Conservation (phyloP, 2,888 invertebrate species). For the Anticlea derivata region DNA sequence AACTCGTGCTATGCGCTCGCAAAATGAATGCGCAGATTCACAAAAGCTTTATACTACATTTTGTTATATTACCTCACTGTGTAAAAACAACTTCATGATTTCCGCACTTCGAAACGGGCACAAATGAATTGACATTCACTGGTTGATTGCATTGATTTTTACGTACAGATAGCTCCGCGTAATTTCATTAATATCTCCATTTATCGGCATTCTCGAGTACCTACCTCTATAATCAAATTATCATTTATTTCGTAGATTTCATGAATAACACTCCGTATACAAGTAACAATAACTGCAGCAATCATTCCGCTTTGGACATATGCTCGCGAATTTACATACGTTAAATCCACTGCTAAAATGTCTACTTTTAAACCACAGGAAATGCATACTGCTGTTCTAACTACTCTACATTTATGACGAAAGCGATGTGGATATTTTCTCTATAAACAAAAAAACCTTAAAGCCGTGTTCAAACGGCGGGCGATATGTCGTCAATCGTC, state of each 20-base stretch:
- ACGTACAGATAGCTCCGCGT: constrained; percentile 5
- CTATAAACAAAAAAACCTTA: no score
- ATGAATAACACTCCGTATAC: constrained; percentile 26
- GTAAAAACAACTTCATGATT: not conserved
- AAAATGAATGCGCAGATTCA: no score
- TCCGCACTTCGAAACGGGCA: not conserved
- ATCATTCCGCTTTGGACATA: constrained; percentile 42
- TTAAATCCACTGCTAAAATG: constrained; percentile 45
- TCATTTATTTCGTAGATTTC: no score
- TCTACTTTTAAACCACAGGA: no score
- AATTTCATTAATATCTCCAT: constrained; percentile 15
- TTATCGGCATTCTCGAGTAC: constrained; percentile 35
- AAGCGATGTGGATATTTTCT: no score
- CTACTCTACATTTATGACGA: not conserved
- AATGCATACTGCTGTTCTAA: constrained; percentile 4
- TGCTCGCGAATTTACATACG: constrained; percentile 51
- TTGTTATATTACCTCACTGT: no score
- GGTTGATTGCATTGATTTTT: constrained; percentile 9
- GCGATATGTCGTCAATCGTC: no score
- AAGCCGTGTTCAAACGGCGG: no score
- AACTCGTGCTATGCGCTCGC: no score
- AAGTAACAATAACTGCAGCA: constrained; percentile 44
- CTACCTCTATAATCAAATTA: no score
- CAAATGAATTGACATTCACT: constrained; percentile 6
- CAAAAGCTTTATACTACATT: no score